Base-by-base conservation (phyloP, 2,888 invertebrate genomes). In the Hirtodrosophila alboralis region DNA sequence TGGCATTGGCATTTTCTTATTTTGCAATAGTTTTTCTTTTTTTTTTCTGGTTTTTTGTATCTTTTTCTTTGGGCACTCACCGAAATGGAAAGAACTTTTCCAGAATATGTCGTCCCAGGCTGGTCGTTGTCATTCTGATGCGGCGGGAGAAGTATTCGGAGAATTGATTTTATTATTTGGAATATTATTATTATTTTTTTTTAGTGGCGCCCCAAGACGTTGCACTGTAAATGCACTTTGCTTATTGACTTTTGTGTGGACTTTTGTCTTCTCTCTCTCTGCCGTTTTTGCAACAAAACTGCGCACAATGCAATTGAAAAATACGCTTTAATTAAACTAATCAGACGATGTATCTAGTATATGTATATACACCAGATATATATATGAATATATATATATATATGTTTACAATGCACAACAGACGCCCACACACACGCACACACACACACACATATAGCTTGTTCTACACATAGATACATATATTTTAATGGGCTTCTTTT, bases 271-370 rank as follows among this genome's bases (percentile, higher is more conserved):
- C n/a, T n/a, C n/a, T n/a, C n/a, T n/a, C n/a, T n/a, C n/a, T n/a
- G n/a, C n/a, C n/a, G n/a, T n/a, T 48, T 70, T 34, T 56, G 51
- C 57, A 33, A 60, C 36, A 49, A n/a, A 76, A 74, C 56, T 81
- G 78, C 73, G 84, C 78, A 73, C 78, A 70, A 75, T 75, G 75
- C 65, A 84, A 84, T 71, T 68, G 78, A 65, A 65, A n/a, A 84
- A 79, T 80, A 80, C 81, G 81, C 78, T 81, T 79, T 84, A 80
- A 79, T 79, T 79, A 81, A 84, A 84, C 84, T 80, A 84, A 79
- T 79, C 84, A 80, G 74, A 77, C 71, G 49, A 56, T 65, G 81
- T 34, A 44, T 57, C n/a, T n/a, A n/a, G 41, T 34, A 37, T 40
- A 37, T 47, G 28, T 18, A 44, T 27, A 33, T 40, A 54, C 3